Conservation (phyloP, 2,888 invertebrate species). For the Hartigia nigra region DNA sequence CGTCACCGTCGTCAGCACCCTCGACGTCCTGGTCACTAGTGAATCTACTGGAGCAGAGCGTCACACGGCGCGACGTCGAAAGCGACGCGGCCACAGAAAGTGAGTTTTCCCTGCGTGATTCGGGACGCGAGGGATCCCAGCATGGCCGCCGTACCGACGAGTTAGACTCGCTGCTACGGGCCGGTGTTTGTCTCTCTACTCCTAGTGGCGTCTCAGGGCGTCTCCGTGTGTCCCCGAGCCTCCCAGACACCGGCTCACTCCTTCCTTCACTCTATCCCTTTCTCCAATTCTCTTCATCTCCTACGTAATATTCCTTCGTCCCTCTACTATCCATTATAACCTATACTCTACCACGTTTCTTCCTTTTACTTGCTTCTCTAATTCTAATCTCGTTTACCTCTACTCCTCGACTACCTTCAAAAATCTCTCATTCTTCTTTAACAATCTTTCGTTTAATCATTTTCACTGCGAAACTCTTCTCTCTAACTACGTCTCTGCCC, state of each 20-base stretch:
- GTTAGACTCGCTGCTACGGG: conserved; percentile 12
- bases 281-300: conserved; percentile 12
- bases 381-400: conserved; percentile 4
- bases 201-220: conserved; percentile 3
- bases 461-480: not conserved
- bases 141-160: conserved; percentile 44
- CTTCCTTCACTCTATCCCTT: conserved; percentile 6
- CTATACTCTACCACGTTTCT: conserved; percentile 9
- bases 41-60: not conserved
- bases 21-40: not conserved
- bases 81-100: conserved; percentile 23
- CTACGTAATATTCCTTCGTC: not conserved
- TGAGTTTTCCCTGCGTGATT: conserved; percentile 26
- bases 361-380: conserved; percentile 18
- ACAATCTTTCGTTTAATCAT: not conserved
- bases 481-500: conserved; percentile 13
- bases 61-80: not conserved
- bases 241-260: conserved; percentile 19
- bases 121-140: conserved; percentile 46
- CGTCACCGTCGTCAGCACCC: conserved; percentile 1
- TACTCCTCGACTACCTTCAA: not conserved
- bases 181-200: conserved; percentile 5
- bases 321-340: conserved; percentile 8
- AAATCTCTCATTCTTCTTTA: conserved; percentile 12
- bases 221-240: conserved; percentile 7